A percentile compares a stretch with the other conserved stretches of the same genome.
Evolutionary conservation across 1,140 invertebrate genomes (phyloP).

Genomic region (Babylonia areolata): DNA sequence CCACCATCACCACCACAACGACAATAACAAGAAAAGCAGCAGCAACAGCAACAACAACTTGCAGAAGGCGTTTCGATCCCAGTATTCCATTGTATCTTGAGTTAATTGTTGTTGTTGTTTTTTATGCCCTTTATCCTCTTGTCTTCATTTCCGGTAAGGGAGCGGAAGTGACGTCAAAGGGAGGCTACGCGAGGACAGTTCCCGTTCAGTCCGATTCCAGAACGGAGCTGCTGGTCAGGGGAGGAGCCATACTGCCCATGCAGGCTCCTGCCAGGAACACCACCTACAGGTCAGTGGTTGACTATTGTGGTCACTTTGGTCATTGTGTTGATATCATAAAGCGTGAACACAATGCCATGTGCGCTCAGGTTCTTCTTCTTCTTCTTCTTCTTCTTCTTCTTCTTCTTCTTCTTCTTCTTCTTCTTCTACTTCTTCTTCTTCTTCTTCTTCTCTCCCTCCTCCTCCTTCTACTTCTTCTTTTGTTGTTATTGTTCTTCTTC

Average conservation of each 20-base stretch:
- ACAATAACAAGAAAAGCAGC: too few species aligned
- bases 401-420: too few species aligned
- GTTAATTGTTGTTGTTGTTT: too few species aligned
- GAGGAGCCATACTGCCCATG: slow-evolving; percentile 73
- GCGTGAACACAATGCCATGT: neutral
- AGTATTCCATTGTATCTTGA: too few species aligned
- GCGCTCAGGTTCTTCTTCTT: neutral
- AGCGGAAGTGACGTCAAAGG: slow-evolving; percentile 15
- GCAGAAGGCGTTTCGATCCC: too few species aligned
- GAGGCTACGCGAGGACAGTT: slow-evolving; percentile 36
- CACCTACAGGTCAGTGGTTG: slow-evolving; percentile 53
- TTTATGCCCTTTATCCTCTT: neutral
- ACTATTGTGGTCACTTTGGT: neutral
- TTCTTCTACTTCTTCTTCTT: too few species aligned
- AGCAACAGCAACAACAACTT: too few species aligned
- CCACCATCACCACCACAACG: too few species aligned
- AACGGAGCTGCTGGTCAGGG: slow-evolving; percentile 73
- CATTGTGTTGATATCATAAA: neutral
- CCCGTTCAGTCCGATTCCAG: slow-evolving; percentile 48
- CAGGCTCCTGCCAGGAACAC: slow-evolving; percentile 72
- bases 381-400: neutral
- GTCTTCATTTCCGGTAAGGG: neutral
- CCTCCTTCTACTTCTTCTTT: too few species aligned
- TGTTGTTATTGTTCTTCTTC: too few species aligned
- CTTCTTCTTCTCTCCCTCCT: too few species aligned